Evolutionary conservation across 2,797 vertebrate genomes (phyloP), one percentile per base, ranked within the genome.

Genomic region (Anabas testudineus): DNA sequence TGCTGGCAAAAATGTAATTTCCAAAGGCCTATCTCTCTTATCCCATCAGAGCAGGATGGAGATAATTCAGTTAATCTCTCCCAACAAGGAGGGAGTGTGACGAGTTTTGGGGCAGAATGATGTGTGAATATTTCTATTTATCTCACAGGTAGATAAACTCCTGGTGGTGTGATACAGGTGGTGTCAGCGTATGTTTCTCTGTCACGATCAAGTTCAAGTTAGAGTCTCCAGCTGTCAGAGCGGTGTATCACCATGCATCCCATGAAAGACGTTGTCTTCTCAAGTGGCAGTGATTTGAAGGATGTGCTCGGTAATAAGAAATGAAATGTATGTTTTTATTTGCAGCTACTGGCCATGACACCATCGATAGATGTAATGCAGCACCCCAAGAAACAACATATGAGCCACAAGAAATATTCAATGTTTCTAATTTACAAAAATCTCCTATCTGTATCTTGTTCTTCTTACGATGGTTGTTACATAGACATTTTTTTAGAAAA

Each of bases 1-100:
- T 92, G 71, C 86, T 93, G 92, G 81, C 88, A 93, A 92, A 93
- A 90, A 91, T 93, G 89, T 68, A 64, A 77, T 87, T 84, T 86
- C 48, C 61, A 81, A 84, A 66, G 52, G 41, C 22, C 10, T 70
- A 80, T 88, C 84, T 86, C 41, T 26, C 39, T 37, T 63, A 71
- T 81, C 85, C 80, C 82, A 90, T 91, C 90, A 90, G 81, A 84
- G 87, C 87, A 88, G 71, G 87, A 66, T 65, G 54, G 43, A 87
- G 88, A 92, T 89, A 83, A 67, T 16, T 37, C 10, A 18, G 46
- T 72, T 82, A 76, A 93, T 92, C 87, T 92, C 78, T 73, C 64
- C 81, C 73, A 82, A 60, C 84, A 41, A 77, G 73, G 67, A 63
- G 74, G 53, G 52, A 80, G 82, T 73, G 70, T 67, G 78, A 30